Evolutionary conservation across 1,140 invertebrate genomes (phyloP).

Genomic region (Rhyzopertha dominica): DNA sequence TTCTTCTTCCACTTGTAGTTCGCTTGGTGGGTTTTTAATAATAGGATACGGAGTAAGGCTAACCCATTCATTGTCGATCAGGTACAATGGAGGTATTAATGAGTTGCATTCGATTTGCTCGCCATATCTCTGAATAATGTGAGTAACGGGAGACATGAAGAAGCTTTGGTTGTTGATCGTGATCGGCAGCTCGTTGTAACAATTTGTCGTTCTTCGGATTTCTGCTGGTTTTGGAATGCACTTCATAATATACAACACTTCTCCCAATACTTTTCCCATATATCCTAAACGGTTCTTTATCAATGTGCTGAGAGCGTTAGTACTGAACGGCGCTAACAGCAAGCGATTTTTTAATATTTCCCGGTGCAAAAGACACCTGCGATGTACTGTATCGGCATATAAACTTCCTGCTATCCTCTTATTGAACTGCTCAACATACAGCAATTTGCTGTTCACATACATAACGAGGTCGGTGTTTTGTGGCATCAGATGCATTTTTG

Average conservation of each 20-base stretch:
- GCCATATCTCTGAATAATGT: constrained; percentile 9
- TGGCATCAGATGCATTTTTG: not conserved
- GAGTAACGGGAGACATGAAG: constrained; percentile 7
- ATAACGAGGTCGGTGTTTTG: not conserved
- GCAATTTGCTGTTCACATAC: too few relatives aligned
- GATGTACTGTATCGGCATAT: constrained; percentile 1
- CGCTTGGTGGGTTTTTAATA: too few relatives aligned
- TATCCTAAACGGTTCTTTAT: constrained; percentile 3
- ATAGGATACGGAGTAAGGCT: constrained; percentile 9
- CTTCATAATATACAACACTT: constrained; percentile 8
- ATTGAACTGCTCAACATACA: too few relatives aligned
- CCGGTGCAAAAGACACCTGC: constrained; percentile 5
- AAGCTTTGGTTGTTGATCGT: too few relatives aligned
- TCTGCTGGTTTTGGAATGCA: constrained; percentile 1
- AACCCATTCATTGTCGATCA: too few relatives aligned
- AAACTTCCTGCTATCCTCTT: too few relatives aligned
- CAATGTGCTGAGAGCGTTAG: constrained; percentile 2
- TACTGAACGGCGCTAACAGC: constrained; percentile 1
- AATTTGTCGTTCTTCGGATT: constrained; percentile 1
- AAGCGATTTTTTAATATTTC: constrained; percentile 10
- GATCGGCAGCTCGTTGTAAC: constrained; percentile 6
- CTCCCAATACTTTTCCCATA: constrained; percentile 4
- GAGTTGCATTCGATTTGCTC: too few relatives aligned
- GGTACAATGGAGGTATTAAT: constrained; percentile 3
- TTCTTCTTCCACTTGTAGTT: too few relatives aligned